phyloP scores from a whole-genome alignment of 2,888 invertebrate genomes.

The Drosophila mercatorum region DNA sequence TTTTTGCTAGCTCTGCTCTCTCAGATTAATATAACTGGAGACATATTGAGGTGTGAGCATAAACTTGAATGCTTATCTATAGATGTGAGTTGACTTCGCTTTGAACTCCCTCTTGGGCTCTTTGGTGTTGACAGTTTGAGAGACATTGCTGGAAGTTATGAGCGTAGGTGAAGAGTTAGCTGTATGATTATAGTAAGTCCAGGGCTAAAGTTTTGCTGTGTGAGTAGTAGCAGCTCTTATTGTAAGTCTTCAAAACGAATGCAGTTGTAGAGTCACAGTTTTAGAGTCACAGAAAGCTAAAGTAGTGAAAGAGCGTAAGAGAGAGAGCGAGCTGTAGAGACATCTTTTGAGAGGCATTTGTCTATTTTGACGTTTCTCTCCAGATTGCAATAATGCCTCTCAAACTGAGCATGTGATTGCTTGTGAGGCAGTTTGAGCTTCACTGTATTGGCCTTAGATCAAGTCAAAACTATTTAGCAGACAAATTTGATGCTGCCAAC shows the following conservation, averaged over 20 bases:
- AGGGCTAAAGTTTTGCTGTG: not conserved
- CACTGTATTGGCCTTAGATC: too few relatives aligned
- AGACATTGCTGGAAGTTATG: not conserved
- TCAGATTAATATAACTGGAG: not conserved
- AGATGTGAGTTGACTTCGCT: too few relatives aligned
- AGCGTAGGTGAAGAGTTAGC: too few relatives aligned
- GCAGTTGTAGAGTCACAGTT: not conserved
- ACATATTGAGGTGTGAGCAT: not conserved
- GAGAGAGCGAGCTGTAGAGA: not conserved
- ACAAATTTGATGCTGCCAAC: not conserved
- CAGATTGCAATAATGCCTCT: too few relatives aligned
- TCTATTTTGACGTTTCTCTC: too few relatives aligned
- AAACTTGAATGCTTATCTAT: not conserved
- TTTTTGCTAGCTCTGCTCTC: not conserved
- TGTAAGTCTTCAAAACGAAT: not conserved
- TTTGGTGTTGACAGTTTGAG: not conserved
- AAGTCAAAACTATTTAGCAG: too few relatives aligned
- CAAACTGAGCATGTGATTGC: too few relatives aligned
- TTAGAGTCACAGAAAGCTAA: not conserved
- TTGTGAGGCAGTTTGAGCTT: too few relatives aligned
- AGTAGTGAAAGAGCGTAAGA: not conserved
- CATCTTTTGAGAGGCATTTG: too few relatives aligned
- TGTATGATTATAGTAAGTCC: not conserved
- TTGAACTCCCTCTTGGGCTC: too few relatives aligned
- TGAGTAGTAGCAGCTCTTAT: not conserved